Conservation (phyloP, 2,797 vertebrate genomes). For the Tragelaphus oryx region DNA sequence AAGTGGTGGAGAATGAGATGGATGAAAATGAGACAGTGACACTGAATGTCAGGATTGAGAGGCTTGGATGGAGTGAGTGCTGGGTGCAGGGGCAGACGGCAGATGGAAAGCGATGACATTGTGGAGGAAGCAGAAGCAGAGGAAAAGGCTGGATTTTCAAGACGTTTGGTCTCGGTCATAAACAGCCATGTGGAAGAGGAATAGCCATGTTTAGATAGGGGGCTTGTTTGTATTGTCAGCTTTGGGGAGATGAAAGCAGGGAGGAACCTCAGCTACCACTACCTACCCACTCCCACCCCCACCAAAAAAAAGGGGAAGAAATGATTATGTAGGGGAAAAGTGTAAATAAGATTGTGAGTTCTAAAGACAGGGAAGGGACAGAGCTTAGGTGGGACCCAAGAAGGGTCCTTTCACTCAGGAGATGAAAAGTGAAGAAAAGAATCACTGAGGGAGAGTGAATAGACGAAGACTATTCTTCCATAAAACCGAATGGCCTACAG, state of each 20-base stretch:
- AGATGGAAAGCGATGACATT: background rate
- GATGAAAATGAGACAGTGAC: background rate
- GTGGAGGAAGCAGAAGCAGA: background rate
- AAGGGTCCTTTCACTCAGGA: background rate
- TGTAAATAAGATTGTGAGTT: background rate
- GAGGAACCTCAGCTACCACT: background rate
- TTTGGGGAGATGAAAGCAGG: background rate
- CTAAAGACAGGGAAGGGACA: background rate
- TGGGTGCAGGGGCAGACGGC: fast-evolving
- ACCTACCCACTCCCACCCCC: fast-evolving
- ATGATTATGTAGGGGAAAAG: background rate
- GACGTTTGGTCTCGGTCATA: background rate
- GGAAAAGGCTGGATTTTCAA: background rate
- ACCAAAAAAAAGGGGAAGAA: background rate
- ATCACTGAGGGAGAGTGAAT: no score
- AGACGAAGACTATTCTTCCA: background rate
- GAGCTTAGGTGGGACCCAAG: background rate
- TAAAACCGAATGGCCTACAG: background rate
- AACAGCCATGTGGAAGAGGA: background rate
- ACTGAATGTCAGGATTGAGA: background rate
- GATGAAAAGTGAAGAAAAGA: background rate
- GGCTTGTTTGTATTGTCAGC: no score
- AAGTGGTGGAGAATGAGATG: background rate
- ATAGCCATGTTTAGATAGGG: background rate
- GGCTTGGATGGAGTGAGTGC: no score